Evolutionary conservation across 2,888 invertebrate genomes (phyloP).

Genomic region (Acanthopleura granulata): DNA sequence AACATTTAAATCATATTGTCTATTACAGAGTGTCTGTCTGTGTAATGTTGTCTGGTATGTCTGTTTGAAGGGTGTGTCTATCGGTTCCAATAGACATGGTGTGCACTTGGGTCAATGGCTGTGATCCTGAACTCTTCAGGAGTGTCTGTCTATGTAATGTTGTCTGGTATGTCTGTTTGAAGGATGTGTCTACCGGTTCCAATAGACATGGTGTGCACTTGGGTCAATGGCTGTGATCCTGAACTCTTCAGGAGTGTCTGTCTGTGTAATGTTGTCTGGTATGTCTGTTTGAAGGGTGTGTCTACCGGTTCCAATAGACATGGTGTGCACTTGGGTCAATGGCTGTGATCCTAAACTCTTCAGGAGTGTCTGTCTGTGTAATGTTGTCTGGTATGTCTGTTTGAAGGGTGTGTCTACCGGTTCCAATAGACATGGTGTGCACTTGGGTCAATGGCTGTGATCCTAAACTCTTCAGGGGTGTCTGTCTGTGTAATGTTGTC

Average conservation of each 20-base stretch:
- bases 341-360: constrained; percentile 85
- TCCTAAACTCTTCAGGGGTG: no score
- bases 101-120: constrained; percentile 89
- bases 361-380: no score
- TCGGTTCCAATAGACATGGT: constrained; percentile 82
- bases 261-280: no score
- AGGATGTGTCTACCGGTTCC: constrained; percentile 73
- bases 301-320: constrained; percentile 78
- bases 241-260: constrained; percentile 48
- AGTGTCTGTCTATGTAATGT: no score
- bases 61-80: constrained; percentile 55
- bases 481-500: no score
- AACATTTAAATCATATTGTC: no score
- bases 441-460: constrained; percentile 90
- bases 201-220: constrained; percentile 86
- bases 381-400: no score
- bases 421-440: constrained; percentile 84
- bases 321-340: constrained; percentile 89
- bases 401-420: constrained; percentile 68
- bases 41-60: no score
- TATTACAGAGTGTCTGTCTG: no score
- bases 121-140: constrained; percentile 74
- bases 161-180: no score
- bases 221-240: constrained; percentile 87
- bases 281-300: constrained; percentile 58